Conservation (phyloP, 2,113 vertebrate species). For the Tyrannus savana region DNA sequence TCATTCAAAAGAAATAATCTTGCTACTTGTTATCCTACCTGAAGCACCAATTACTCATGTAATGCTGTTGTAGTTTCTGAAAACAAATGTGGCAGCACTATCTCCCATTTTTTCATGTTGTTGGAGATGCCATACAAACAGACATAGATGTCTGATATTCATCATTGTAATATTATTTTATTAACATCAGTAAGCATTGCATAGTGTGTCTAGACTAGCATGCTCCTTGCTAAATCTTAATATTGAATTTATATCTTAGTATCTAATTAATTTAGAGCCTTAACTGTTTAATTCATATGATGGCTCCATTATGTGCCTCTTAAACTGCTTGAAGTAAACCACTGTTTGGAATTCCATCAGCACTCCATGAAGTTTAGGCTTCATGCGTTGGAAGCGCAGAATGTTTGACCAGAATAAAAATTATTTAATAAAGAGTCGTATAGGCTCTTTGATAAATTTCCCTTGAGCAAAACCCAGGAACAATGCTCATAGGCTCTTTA, state of each 20-base stretch:
- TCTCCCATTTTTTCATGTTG: not conserved
- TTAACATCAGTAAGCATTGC: not conserved
- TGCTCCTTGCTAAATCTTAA: not conserved
- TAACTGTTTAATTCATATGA: not conserved
- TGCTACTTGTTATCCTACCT: not conserved
- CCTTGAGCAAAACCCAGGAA: not conserved
- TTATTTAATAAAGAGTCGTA: not conserved
- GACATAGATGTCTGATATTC: not conserved
- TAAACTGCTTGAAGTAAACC: not conserved
- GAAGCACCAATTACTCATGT: not conserved
- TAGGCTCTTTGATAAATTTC: not conserved
- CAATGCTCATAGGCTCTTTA: not conserved
- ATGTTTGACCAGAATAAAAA: not conserved
- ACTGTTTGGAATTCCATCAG: not conserved
- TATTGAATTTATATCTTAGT: not conserved
- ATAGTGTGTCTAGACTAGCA: not conserved
- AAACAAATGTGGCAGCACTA: not conserved
- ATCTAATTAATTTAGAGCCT: not conserved
- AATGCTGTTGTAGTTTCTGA: not conserved
- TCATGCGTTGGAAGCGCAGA: not conserved
- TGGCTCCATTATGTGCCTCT: not conserved
- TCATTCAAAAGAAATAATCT: not conserved
- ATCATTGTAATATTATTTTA: not conserved
- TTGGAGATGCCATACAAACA: not conserved
- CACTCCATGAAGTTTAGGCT: not conserved